These are phyloP conservation scores for Cylloceria caligata DNA, from an alignment of 2,888 invertebrate genomes.

Conservation along the genomic window DNA sequence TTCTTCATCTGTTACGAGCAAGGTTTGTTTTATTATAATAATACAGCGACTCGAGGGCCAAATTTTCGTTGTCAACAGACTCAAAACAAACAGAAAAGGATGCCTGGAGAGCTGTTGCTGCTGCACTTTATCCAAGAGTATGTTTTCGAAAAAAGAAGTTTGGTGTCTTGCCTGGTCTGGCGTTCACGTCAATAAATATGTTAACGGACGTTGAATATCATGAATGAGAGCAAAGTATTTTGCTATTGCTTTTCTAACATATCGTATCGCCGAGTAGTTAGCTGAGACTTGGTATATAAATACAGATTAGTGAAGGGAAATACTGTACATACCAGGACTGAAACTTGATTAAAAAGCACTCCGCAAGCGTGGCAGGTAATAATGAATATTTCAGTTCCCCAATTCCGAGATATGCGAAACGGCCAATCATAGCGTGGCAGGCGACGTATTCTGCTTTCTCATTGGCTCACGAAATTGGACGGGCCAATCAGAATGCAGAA, in stretches of 20 bases:
- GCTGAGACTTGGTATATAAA: too few relatives aligned
- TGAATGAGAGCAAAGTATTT: background rate
- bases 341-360: too few relatives aligned
- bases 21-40: slow-evolving; percentile 59
- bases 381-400: too few relatives aligned
- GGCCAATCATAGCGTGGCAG: too few relatives aligned
- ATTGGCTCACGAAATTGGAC: too few relatives aligned
- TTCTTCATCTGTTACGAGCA: slow-evolving; percentile 27
- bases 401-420: too few relatives aligned
- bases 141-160: slow-evolving; percentile 28
- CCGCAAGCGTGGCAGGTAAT: too few relatives aligned
- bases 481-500: too few relatives aligned
- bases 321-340: too few relatives aligned
- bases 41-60: slow-evolving; percentile 70
- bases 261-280: too few relatives aligned
- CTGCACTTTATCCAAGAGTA: slow-evolving; percentile 63
- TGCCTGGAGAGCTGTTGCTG: slow-evolving; percentile 74
- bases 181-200: slow-evolving; percentile 52
- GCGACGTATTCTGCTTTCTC: too few relatives aligned
- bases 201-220: background rate
- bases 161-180: slow-evolving; percentile 54
- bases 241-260: background rate
- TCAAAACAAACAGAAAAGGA: slow-evolving; percentile 77
- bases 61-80: slow-evolving; percentile 77
- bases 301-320: too few relatives aligned